Base-by-base conservation (phyloP, 2,888 invertebrate genomes). In the Chouioia cunea region DNA sequence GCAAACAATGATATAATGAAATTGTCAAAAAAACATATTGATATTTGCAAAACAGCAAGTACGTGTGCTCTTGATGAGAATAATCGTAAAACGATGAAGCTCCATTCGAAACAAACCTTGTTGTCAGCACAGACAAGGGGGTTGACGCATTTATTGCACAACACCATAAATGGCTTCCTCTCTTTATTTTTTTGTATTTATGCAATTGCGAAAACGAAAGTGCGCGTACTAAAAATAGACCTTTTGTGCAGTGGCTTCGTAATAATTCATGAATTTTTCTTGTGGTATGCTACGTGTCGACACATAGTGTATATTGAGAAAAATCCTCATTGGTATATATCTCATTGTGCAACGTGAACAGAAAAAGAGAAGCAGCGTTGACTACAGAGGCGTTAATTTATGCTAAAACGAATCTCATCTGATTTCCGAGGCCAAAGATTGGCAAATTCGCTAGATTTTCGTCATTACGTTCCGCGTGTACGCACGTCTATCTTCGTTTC, bases 321-420 rank as follows among this genome's bases (percentile, higher is more conserved):
- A 36, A 36, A 36, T 36, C 36, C 36, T 36, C 36, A 36, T 36
- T 36, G 36, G 36, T 36, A 36, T n/a, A n/a, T 36, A 36, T 36
- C 36, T 36, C 36, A 36, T 36, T 36, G 36, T 36, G 36, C 12
- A 36, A 36, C 36, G 6, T 6, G 36, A 27, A 2, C 2, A 27
- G 6, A 36, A 36, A 36, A 36, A 36, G 36, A 10, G 6, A 3
- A 22, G 15, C 48, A 6, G 44, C 36, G 36, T 10, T n/a, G 53
- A 53, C 46, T 14, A 16, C 18, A n/a, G 14, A 20, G 20, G 27
- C 62, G 68, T 68, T 63, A 62, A 63, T 68, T 68, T 68, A 68
- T 63, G 68, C 12, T 68, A 68, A 68, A 62, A 22, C 36, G 6
- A 56, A 68, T 68, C 62, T 50, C 60, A 48, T 60, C 52, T 46